Percentiles rank a stretch among this genome's conserved stretches.
Conservation (phyloP, 1,140 invertebrate species). For the Bemisia tabaci region DNA sequence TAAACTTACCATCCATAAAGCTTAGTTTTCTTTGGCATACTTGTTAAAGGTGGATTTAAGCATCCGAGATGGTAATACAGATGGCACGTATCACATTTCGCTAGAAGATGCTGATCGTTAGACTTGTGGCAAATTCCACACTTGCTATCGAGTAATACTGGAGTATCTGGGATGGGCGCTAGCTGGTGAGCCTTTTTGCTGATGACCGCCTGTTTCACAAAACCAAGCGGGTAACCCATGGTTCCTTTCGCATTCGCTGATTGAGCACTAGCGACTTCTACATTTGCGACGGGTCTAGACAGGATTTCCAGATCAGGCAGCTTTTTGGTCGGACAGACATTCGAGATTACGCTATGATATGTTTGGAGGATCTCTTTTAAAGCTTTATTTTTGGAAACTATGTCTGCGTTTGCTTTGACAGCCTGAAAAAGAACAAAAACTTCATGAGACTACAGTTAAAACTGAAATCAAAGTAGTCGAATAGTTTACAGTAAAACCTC, state of each 20-base stretch:
- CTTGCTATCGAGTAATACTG: slow-evolving; percentile 32
- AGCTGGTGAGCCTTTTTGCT: slow-evolving; percentile 1
- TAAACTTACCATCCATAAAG: slow-evolving; percentile 67
- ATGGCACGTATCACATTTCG: slow-evolving; percentile 88
- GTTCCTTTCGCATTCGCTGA: background rate
- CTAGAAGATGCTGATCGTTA: slow-evolving; percentile 73
- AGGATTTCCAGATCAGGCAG: slow-evolving; percentile 5
- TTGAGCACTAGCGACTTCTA: background rate
- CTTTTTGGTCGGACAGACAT: slow-evolving; percentile 39
- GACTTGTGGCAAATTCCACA: slow-evolving; percentile 73
- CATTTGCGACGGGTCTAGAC: slow-evolving; percentile 1
- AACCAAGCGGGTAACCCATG: background rate
- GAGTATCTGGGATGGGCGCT: slow-evolving; percentile 26
- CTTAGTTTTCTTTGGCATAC: slow-evolving; percentile 90
- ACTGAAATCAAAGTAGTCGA: no score
- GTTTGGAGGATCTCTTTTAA: slow-evolving; percentile 38
- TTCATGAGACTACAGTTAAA: no score
- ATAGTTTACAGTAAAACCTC: no score
- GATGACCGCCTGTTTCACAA: background rate
- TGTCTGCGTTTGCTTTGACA: slow-evolving; percentile 41
- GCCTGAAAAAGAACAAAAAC: slow-evolving; percentile 29
- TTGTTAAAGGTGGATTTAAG: slow-evolving; percentile 75
- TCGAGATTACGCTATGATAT: slow-evolving; percentile 41
- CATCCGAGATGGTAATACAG: slow-evolving; percentile 87
- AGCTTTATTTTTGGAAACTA: slow-evolving; percentile 27